Evolutionary conservation across 2,797 vertebrate genomes (phyloP), one percentile per base, ranked within the genome.

Genomic region (Fratercula arctica): DNA sequence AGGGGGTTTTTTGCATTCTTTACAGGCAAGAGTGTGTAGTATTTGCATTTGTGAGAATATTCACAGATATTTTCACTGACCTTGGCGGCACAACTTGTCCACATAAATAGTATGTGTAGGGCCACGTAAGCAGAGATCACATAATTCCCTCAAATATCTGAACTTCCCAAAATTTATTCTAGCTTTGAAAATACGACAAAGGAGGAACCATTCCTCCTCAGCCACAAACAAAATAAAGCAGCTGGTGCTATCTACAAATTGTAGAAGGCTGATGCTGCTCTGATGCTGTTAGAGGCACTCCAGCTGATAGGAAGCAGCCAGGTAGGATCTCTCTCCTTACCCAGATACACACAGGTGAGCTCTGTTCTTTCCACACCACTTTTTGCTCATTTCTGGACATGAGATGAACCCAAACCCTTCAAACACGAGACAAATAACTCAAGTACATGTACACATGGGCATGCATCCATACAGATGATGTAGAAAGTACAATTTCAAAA

Each of bases 61-160:
- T 74, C 28, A 50, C 48, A 72, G 76, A 50, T 41, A 57, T 50
- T 72, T 67, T 46, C 31, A 35, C n/a, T 17, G 16, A 31, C 1
- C 0, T 14, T 51, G 10, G 19, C 2, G 4, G 48, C 20, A 16
- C 6, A 50, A 10, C 7, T 41, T 29, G 18, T 33, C 28, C 41
- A 24, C 28, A 43, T 20, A 8, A 33, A 24, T 5, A 16, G 12
- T 16, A 6, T 0, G 0, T 6, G 56, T 9, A n/a, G 33, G 33
- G 43, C 10, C 12, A 10, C 8, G 2, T 33, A 26, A 80, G 19
- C 5, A 63, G 29, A 15, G 35, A 60, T 31, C 35, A 13, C 29
- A 28, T 17, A 2, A 11, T 59, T 50, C 57, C 72, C 89, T 56
- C 85, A 91, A 78, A 91, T 46, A 80, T 5, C 33, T 85, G 45